Evolutionary conservation across 2,113 vertebrate species (phyloP), one percentile per base, ranked within the genome.

Genomic region (Catharus fuscescens): DNA sequence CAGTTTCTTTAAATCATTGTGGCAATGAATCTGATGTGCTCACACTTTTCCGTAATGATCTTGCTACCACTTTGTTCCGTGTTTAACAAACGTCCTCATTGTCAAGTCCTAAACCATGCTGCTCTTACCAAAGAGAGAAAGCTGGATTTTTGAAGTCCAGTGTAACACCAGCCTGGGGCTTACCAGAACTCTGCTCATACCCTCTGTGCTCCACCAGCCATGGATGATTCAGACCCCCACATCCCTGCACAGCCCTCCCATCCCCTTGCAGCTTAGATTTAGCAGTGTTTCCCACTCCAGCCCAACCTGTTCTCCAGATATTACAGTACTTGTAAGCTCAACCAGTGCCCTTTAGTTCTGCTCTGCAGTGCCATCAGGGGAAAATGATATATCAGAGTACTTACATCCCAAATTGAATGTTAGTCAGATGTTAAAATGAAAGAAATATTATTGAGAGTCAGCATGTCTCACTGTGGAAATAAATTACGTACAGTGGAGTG

Each of bases 371-470:
- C 56, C 67, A 72, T 82, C 70, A 66, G 69, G 38, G 78, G 18
- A 64, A 74, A 78, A 78, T 86, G 61, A 88, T 91, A 6, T 88
- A 74, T 90, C 8, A 2, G 79, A 60, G 67, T 89, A 56, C 52
- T 91, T 80, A 45, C 26, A 44, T 83, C 90, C 90, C 90, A 88
- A 57, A 93, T 19, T 90, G 85, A 83, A 82, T 73, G 92, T 93
- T 93, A 93, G 65, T 93, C 80, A 83, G 72, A 90, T 86, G 79
- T 86, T 94, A 88, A 83, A 92, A 88, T 83, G 85, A 92, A 94
- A 86, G 85, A 95, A 94, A 90, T 95, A 78, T 78, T 90, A 66
- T 44, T 88, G 52, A 86, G 67, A 96, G 72, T 80, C 85, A 92
- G 85, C 92, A 71, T 0, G 1, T 88, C 82, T 96, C 92, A 66